Evolutionary conservation across 2,888 invertebrate genomes (phyloP).

Genomic region (Drosophila mimetica): DNA sequence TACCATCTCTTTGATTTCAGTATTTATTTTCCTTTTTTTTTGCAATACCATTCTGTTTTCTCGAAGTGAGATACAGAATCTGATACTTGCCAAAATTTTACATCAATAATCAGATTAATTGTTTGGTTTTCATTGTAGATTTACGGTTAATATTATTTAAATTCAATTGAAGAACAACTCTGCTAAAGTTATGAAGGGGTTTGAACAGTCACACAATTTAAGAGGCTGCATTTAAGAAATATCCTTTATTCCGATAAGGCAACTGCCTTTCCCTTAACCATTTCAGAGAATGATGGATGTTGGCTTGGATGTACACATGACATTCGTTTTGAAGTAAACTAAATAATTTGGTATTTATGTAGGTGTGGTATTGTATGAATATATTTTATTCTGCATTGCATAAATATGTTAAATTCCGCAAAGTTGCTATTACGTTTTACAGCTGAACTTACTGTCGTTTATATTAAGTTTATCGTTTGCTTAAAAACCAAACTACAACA

Average conservation of each 20-base stretch:
- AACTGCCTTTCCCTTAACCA: slow-evolving; percentile 30
- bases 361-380: slow-evolving; percentile 40
- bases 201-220: slow-evolving; percentile 56
- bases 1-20: slow-evolving; percentile 24
- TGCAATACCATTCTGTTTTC: slow-evolving; percentile 43
- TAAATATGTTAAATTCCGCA: slow-evolving; percentile 39
- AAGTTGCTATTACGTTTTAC: slow-evolving; percentile 48
- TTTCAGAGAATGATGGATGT: slow-evolving; percentile 13
- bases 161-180: slow-evolving; percentile 67
- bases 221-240: slow-evolving; percentile 22
- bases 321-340: slow-evolving; percentile 25
- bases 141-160: slow-evolving; percentile 45
- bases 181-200: slow-evolving; percentile 55
- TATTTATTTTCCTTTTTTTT: slow-evolving; percentile 35
- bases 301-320: slow-evolving; percentile 12
- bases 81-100: slow-evolving; percentile 70
- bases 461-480: slow-evolving; percentile 52
- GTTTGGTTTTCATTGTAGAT: slow-evolving; percentile 29
- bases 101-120: slow-evolving; percentile 52
- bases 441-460: slow-evolving; percentile 46
- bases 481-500: slow-evolving; percentile 70
- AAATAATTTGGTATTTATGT: slow-evolving; percentile 40
- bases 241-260: slow-evolving; percentile 18
- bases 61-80: slow-evolving; percentile 79
- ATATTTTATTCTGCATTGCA: slow-evolving; percentile 33